Evolutionary conservation across 1,140 invertebrate species (phyloP), one percentile per base, ranked within the genome.

Genomic region (Bombus sylvicola): DNA sequence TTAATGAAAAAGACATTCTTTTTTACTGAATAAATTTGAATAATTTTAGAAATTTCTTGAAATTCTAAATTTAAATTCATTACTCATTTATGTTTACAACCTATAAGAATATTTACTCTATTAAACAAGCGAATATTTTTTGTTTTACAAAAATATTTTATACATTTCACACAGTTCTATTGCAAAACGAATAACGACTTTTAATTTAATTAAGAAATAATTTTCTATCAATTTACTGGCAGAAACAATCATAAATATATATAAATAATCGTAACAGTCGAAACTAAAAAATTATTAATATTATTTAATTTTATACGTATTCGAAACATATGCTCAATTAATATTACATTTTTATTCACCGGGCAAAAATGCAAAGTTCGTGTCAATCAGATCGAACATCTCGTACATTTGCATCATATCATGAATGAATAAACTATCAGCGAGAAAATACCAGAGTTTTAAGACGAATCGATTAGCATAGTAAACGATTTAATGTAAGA

Each of bases 321-420:
- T 13, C 9, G 25, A 10, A 62, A 62, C 28, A 62, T 12, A 12
- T 4, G 9, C 10, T 28, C 10, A 12, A 62, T n/a, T n/a, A 5
- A 62, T 5, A 62, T 62, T n/a, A 31, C 31, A 66, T 18, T 66
- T 15, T 15, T 8, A 66, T 31, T 31, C n/a, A 31, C 2, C 6
- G 12, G 15, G 13, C n/a, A 13, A 62, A 31, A 13, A 18, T 34
- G 34, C 1, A 28, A 41, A 28, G 25, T 13, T 72, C 41, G 13
- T 31, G 5, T 57, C 15, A 31, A n/a, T 28, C 66, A 59, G 22
- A 34, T 13, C 37, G 72, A 76, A 68, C 81, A 39, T 31, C 43
- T 83, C 72, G 81, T 66, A 66, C 73, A 66, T 31, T 39, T 37
- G 22, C 37, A 31, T 79, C 68, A 80, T 85, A 85, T 85, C 83